Conservation (phyloP, 2,797 vertebrate species). For the Parambassis ranga region DNA sequence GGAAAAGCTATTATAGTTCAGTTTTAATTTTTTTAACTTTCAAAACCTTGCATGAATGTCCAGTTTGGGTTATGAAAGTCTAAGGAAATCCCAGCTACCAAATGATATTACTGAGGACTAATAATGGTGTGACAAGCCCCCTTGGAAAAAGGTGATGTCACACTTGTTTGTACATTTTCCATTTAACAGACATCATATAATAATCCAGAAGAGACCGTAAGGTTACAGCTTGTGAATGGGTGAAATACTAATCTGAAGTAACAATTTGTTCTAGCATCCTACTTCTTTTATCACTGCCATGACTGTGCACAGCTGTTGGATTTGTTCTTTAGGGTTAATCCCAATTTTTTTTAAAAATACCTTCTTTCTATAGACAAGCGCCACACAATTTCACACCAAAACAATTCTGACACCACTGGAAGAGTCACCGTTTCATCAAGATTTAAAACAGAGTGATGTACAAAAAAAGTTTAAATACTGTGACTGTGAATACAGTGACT, state of each 20-base stretch:
- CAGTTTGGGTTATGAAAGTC: no score
- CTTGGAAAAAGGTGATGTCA: not conserved
- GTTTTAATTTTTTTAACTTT: no score
- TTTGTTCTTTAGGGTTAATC: not conserved
- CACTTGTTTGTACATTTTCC: no score
- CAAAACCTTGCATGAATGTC: no score
- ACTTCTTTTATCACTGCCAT: not conserved
- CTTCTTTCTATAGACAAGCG: not conserved
- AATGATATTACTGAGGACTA: no score
- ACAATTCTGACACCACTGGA: slow-evolving; percentile 2
- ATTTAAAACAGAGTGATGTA: slow-evolving; percentile 2
- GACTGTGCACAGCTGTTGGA: not conserved
- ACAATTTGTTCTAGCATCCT: not conserved
- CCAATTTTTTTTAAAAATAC: not conserved
- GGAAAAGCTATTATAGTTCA: no score
- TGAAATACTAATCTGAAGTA: not conserved
- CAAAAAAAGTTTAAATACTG: slow-evolving; percentile 1
- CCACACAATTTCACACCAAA: slow-evolving; percentile 12
- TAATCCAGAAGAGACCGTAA: not conserved
- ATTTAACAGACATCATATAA: no score
- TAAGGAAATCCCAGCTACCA: no score
- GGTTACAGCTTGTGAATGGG: not conserved
- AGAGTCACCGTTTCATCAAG: not conserved
- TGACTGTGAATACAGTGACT: no score
- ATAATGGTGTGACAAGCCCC: no score